A percentile compares a stretch with the other conserved stretches of the same genome.
These are phyloP conservation scores for Linyphia triangularis DNA, from an alignment of 2,888 invertebrate species.

Conservation along the genomic window DNA sequence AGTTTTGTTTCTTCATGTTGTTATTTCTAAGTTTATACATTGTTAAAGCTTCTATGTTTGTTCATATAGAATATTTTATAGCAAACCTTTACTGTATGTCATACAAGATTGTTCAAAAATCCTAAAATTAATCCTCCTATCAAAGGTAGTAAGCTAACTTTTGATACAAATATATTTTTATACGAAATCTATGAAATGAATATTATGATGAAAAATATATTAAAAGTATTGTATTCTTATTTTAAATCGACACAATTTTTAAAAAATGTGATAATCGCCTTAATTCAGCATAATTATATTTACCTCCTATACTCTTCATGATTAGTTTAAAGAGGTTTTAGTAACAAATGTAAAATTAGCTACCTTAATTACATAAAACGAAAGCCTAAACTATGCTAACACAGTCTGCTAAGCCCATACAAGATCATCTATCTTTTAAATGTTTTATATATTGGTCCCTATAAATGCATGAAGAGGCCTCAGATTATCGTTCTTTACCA, in stretches of 20 bases:
- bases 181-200: neutral
- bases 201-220: neutral
- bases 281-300: too few species aligned
- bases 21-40: too few species aligned
- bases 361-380: neutral
- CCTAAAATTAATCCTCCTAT: neutral
- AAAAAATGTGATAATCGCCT: too few species aligned
- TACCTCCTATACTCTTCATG: too few species aligned
- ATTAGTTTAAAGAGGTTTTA: too few species aligned
- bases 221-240: too few species aligned
- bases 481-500: neutral
- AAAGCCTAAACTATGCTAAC: neutral
- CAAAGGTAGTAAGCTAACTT: neutral
- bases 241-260: too few species aligned
- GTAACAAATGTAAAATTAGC: neutral
- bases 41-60: too few species aligned
- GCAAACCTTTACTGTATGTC: too few species aligned
- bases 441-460: conserved; percentile 41
- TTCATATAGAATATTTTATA: too few species aligned
- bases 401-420: neutral
- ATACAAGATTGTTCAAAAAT: neutral
- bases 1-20: too few species aligned
- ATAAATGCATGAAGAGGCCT: conserved; percentile 8
- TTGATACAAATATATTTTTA: neutral
- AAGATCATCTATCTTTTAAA: neutral